Base-by-base conservation (phyloP, 2,888 invertebrate genomes). In the Autographa pulchrina region DNA sequence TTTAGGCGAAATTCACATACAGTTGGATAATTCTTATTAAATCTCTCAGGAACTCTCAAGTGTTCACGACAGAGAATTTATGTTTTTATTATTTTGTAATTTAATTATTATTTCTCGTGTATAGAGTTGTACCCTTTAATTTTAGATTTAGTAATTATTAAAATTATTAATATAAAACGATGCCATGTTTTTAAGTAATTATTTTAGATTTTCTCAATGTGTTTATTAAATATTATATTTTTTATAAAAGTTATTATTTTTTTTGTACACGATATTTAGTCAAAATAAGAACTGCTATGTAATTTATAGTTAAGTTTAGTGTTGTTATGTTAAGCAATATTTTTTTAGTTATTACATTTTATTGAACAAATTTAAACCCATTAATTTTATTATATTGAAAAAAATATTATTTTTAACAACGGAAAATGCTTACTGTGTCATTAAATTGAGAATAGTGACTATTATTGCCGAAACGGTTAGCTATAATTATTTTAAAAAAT, bases 401-500 rank as follows among this genome's bases (percentile, higher is more conserved):
- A 87, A 85, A 85, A 86, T 86, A 86, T 86, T 88, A 80, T 86
- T 92, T 91, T 94, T 89, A 95, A 95, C 94, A 94, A 94, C 94
- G 93, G 92, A 92, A 94, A 93, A 95, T 95, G 96, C 95, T 95
- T 95, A 91, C 90, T 94, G 95, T 96, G 95, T 96, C 95, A 95
- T 96, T 94, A 91, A 92, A 81, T 84, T 84, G 93, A 94, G 92
- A 91, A 94, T 95, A 95, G 94, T 94, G 92, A 92, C 86, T 91
- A 94, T 95, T 94, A 96, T 95, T 94, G 95, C 95, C 95, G 96
- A 93, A 94, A 94, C 92, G 95, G 96, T 96, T 96, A 96, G 96
- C 95, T 96, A 96, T 96, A 96, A 96, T 96, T 96, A 96, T 96
- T 96, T 96, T 93, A 96, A 96, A 96, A 96, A 96, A 96, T 94